phyloP scores from a whole-genome alignment of 2,797 vertebrate species.

The Aphelocoma californica region DNA sequence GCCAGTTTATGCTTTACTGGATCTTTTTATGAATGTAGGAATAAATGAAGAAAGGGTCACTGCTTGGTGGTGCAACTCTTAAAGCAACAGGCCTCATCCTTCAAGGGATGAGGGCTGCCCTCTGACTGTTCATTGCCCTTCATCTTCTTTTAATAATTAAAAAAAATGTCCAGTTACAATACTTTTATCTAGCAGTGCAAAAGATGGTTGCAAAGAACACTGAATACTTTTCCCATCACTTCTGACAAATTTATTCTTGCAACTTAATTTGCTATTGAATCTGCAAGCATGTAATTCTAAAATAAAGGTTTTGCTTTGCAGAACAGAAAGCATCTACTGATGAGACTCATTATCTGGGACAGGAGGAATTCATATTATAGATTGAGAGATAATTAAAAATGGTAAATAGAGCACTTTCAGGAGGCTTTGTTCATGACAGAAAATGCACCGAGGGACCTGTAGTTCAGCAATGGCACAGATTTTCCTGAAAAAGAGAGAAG shows the following conservation, averaged over 20 bases:
- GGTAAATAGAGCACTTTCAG: not conserved
- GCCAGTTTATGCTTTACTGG: not conserved
- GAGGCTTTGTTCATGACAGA: not conserved
- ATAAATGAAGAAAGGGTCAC: not conserved
- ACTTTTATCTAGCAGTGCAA: not conserved
- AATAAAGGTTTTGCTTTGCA: not conserved
- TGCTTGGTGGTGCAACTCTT: not conserved
- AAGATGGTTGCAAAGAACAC: not conserved
- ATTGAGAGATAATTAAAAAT: not conserved
- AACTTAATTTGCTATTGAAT: not conserved
- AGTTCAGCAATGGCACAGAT: not conserved
- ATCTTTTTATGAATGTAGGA: not conserved
- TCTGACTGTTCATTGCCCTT: not conserved
- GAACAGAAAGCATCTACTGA: not conserved
- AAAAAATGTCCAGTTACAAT: not conserved
- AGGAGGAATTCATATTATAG: not conserved
- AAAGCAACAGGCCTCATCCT: accelerated
- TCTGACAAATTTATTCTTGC: not conserved
- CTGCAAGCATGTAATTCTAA: not conserved
- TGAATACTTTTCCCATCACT: not conserved
- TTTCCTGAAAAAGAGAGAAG: not conserved
- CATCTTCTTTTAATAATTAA: not conserved
- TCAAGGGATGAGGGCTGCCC: not conserved
- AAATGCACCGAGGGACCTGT: not conserved
- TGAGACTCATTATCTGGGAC: not conserved